Percentiles rank a stretch among this genome's conserved stretches.
Evolutionary conservation across 1,140 invertebrate species (phyloP).

Genomic region (Drosophila pandora): DNA sequence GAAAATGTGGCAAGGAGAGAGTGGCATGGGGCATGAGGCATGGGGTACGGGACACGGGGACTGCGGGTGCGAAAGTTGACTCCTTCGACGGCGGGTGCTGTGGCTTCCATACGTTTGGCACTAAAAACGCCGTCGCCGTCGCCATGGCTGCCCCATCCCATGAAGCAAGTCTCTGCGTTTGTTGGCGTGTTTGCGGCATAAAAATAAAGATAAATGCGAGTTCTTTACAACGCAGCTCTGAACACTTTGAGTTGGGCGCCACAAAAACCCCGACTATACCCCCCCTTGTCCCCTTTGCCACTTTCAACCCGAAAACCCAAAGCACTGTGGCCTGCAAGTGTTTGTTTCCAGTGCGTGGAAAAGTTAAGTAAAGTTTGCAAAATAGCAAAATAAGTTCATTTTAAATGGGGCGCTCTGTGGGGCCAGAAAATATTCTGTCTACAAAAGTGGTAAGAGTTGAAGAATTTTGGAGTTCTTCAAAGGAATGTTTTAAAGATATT

Average conservation of each 20-base stretch:
- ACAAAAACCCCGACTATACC: neutral
- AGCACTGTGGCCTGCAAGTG: slow-evolving; percentile 32
- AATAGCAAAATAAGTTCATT: slow-evolving; percentile 26
- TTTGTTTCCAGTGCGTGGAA: slow-evolving; percentile 22
- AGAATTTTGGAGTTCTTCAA: neutral
- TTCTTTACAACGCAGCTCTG: slow-evolving; percentile 69
- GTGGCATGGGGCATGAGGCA: neutral
- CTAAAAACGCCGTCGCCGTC: slow-evolving; percentile 55
- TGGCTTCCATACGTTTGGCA: slow-evolving; percentile 51
- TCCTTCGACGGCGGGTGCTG: slow-evolving; percentile 24
- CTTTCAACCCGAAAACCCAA: neutral
- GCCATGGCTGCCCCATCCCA: slow-evolving; percentile 11
- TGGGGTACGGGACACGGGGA: neutral
- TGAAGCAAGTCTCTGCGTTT: slow-evolving; percentile 44
- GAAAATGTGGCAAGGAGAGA: neutral
- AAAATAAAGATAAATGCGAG: slow-evolving; percentile 83
- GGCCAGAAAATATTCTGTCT: slow-evolving; percentile 1
- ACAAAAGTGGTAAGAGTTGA: neutral
- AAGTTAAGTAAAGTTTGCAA: slow-evolving; percentile 27
- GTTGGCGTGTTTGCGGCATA: slow-evolving; percentile 76
- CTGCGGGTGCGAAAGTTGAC: slow-evolving; percentile 42
- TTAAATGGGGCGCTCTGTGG: neutral
- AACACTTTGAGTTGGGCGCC: slow-evolving; percentile 52
- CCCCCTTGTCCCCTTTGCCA: neutral
- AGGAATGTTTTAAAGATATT: neutral